A percentile compares a stretch with the other conserved stretches of the same genome.
phyloP scores from a whole-genome alignment of 2,888 invertebrate species.

The Trilocha varians region DNA sequence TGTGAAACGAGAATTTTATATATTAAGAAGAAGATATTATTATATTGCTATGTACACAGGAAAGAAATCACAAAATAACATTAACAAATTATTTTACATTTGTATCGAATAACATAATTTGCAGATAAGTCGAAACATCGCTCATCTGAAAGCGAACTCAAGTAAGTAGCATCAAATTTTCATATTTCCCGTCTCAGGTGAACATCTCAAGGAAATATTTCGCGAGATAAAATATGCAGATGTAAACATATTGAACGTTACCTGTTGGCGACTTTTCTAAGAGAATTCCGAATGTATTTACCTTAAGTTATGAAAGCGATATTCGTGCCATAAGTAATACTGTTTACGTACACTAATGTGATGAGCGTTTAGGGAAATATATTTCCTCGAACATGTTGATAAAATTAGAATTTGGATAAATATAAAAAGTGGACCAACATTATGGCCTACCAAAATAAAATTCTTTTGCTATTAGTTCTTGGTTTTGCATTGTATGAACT shows the following conservation, averaged over 20 bases:
- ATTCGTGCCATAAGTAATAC: neutral
- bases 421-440: too few relatives aligned
- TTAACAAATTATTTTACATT: too few relatives aligned
- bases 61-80: too few relatives aligned
- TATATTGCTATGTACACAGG: too few relatives aligned
- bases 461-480: too few relatives aligned
- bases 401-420: too few relatives aligned
- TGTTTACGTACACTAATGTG: neutral
- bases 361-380: neutral
- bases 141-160: neutral
- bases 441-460: too few relatives aligned
- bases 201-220: constrained; percentile 41
- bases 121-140: neutral
- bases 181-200: constrained; percentile 50
- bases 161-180: constrained; percentile 44
- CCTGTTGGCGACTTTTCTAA: constrained; percentile 2
- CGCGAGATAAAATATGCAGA: constrained; percentile 45
- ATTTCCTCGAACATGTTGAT: neutral
- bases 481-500: too few relatives aligned
- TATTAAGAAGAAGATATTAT: too few relatives aligned
- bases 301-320: neutral
- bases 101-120: too few relatives aligned
- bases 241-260: constrained; percentile 3
- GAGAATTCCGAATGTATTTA: neutral
- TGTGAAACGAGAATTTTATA: too few relatives aligned